Conservation (phyloP, 2,797 vertebrate species). For the Gallirallus australis region DNA sequence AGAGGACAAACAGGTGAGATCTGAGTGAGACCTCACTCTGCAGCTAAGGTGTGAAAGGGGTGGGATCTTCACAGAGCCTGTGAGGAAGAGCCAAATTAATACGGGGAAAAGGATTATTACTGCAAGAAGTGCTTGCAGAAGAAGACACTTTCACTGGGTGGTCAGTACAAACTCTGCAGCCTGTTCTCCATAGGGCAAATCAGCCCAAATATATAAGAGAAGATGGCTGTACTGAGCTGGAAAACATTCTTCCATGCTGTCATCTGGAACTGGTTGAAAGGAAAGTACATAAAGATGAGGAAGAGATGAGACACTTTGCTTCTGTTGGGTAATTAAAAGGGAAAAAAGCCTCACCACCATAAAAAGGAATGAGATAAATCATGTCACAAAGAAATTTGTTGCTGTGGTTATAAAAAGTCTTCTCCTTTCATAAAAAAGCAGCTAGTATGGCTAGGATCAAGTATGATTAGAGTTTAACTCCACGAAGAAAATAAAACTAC, state of each 20-base stretch:
- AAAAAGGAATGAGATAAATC: slow-evolving; percentile 27
- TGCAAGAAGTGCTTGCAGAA: neutral
- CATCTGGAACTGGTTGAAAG: slow-evolving; percentile 60
- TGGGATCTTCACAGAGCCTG: neutral
- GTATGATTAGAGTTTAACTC: neutral
- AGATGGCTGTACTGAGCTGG: neutral
- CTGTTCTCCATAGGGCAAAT: neutral
- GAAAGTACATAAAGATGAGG: slow-evolving; percentile 20
- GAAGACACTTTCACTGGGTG: neutral
- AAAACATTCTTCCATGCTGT: slow-evolving; percentile 9
- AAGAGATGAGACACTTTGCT: slow-evolving; percentile 36
- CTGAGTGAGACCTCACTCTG: neutral
- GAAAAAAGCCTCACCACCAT: neutral
- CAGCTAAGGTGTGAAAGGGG: neutral
- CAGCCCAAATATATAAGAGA: neutral
- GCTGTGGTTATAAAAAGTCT: neutral
- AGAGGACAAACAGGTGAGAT: accelerated
- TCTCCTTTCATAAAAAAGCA: neutral
- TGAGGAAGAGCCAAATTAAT: neutral
- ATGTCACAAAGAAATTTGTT: slow-evolving; percentile 20
- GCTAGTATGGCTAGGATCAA: neutral
- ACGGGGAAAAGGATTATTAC: neutral
- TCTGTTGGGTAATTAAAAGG: slow-evolving; percentile 53
- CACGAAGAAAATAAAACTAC: slow-evolving; percentile 23
- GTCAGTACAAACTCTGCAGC: neutral